Percentiles rank a stretch among this genome's conserved stretches.
These are phyloP conservation scores for Perccottus glenii DNA, from an alignment of 2,113 vertebrate species.

Conservation along the genomic window DNA sequence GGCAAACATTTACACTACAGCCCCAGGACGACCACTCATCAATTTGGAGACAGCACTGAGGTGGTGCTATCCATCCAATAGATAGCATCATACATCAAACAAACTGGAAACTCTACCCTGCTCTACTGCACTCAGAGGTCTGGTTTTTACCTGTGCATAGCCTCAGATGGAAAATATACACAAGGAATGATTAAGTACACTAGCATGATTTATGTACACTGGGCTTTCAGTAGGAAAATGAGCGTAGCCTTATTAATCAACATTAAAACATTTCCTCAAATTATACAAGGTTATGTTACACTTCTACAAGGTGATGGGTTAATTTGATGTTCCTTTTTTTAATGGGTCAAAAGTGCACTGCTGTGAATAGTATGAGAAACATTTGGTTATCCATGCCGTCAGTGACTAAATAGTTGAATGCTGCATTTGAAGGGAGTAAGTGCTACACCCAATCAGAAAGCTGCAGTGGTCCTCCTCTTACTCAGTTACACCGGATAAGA, in stretches of 20 bases:
- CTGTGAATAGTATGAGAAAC: slow-evolving; percentile 25
- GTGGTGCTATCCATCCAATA: slow-evolving; percentile 61
- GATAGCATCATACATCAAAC: slow-evolving; percentile 74
- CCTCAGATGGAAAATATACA: slow-evolving; percentile 38
- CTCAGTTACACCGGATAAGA: slow-evolving; percentile 46
- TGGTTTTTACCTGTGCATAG: slow-evolving; percentile 46
- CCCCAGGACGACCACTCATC: slow-evolving; percentile 52
- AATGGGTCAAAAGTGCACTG: slow-evolving; percentile 29
- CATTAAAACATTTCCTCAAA: slow-evolving; percentile 13
- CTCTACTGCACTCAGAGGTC: slow-evolving; percentile 35
- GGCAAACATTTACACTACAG: slow-evolving; percentile 46
- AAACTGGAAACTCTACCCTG: slow-evolving; percentile 55
- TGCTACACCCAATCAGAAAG: slow-evolving; percentile 27
- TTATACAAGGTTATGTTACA: slow-evolving; percentile 16
- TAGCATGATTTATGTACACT: slow-evolving; percentile 2
- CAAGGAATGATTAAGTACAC: slow-evolving; percentile 38
- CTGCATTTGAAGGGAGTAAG: slow-evolving; percentile 28
- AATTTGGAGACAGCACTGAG: slow-evolving; percentile 60
- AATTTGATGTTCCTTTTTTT: slow-evolving; percentile 18
- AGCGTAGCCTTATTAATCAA: neutral
- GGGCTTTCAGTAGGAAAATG: slow-evolving; percentile 17
- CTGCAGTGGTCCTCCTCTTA: slow-evolving; percentile 14
- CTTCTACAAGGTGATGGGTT: neutral
- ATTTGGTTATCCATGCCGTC: slow-evolving; percentile 35
- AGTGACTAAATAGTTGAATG: slow-evolving; percentile 21